phyloP scores from a whole-genome alignment of 2,888 invertebrate genomes.

The Ectobius pallidus region DNA sequence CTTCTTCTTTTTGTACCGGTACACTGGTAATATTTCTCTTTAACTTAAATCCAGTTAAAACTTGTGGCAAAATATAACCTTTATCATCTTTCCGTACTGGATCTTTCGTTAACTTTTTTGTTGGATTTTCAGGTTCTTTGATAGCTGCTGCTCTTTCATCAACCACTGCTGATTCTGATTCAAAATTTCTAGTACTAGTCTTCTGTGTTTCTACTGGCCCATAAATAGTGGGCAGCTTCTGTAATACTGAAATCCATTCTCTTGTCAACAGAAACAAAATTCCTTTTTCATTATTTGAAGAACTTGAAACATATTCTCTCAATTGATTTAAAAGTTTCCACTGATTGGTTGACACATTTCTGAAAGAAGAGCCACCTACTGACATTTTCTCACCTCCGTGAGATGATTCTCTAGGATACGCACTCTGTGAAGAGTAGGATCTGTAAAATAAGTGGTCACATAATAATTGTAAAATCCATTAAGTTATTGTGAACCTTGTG shows the following conservation, averaged over 20 bases:
- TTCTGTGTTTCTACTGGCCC: constrained; percentile 34
- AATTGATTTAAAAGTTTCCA: constrained; percentile 58
- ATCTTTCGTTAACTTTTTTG: too few relatives aligned
- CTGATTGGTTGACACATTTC: constrained; percentile 55
- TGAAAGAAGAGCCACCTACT: constrained; percentile 43
- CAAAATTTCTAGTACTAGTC: constrained; percentile 39
- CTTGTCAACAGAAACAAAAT: constrained; percentile 57
- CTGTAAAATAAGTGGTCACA: constrained; percentile 9
- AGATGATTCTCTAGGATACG: neutral
- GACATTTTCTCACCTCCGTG: constrained; percentile 6
- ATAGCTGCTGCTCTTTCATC: constrained; percentile 41
- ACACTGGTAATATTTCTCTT: constrained; percentile 50
- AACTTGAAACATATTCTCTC: constrained; percentile 57
- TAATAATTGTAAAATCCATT: too few relatives aligned
- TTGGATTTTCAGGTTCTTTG: constrained; percentile 40
- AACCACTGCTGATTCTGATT: neutral
- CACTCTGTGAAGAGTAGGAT: neutral
- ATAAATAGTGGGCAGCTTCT: constrained; percentile 56
- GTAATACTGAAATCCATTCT: constrained; percentile 59
- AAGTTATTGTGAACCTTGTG: too few relatives aligned
- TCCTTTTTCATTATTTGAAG: constrained; percentile 56
- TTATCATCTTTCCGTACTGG: constrained; percentile 40
- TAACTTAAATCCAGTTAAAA: constrained; percentile 55
- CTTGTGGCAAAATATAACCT: constrained; percentile 53
- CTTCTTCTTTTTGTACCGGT: constrained; percentile 47